Base-by-base conservation (phyloP, 2,113 vertebrate genomes). In the Syngnathus scovelli region DNA sequence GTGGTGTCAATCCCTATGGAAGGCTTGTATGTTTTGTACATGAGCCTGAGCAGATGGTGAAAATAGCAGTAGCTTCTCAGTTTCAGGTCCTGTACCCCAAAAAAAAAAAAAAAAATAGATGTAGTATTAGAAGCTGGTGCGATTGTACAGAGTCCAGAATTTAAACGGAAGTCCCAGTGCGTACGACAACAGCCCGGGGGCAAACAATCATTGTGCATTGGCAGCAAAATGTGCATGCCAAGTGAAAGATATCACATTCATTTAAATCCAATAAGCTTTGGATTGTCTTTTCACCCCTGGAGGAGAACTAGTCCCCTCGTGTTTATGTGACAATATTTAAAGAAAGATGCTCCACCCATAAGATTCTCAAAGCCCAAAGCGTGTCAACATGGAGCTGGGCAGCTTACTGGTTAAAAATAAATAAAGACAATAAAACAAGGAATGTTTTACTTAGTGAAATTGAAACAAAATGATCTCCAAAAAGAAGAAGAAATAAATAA, bases 191-290 rank as follows among this genome's bases (percentile, higher is more conserved):
- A 67, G 66, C 72, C 48, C n/a, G 3, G 5, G 77, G 76, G 68
- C 61, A 74, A 77, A 75, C 59, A 72, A 75, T 68, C 51, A 75
- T 68, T 70, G 71, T 71, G 46, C 51, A 21, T 69, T 60, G 23
- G 19, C 64, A 54, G 68, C 59, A 71, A 65, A 62, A 79, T 64
- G 63, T 64, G 68, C 61, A 66, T 37, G 55, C 72, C 65, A 69
- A 68, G 68, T 38, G 6, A 38, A 66, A 65, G 43, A 55, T 0
- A 2, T 63, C 41, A 69, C 43, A 39, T 16, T 69, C 36, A 73
- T 80, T 76, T 71, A 69, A 72, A 62, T 43, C 60, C 46, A 54
- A 55, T 64, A 16, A 38, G 44, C 9, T 13, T 62, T 72, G 62
- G 66, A 51, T 43, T 62, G 39, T 46, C 41, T 3, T 73, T 49